A percentile compares a stretch with the other conserved stretches of the same genome.
Evolutionary conservation across 2,888 invertebrate species (phyloP).

Genomic region (Tenthredo livida): DNA sequence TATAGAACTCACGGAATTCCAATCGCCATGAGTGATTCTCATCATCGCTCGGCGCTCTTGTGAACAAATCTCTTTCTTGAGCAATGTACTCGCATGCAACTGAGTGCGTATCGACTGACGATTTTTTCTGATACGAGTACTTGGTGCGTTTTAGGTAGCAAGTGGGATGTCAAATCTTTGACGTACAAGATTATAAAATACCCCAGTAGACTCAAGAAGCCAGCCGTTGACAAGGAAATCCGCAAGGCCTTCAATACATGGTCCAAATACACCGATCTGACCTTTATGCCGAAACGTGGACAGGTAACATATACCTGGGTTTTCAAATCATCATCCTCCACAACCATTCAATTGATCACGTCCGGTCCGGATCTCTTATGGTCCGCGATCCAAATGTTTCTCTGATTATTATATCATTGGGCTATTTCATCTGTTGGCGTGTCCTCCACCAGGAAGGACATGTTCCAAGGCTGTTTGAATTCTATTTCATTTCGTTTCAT

Average conservation of each 20-base stretch:
- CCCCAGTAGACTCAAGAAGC: slow-evolving; percentile 84
- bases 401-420: too few relatives aligned
- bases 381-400: too few relatives aligned
- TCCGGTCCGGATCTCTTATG: too few relatives aligned
- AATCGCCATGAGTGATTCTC: too few relatives aligned
- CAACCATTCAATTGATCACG: too few relatives aligned
- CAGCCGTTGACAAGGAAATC: slow-evolving; percentile 87
- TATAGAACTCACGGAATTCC: too few relatives aligned
- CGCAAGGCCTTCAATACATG: slow-evolving; percentile 90
- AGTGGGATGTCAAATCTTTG: slow-evolving; percentile 92
- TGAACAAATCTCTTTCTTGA: neutral
- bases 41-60: too few relatives aligned
- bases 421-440: too few relatives aligned
- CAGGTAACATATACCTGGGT: slow-evolving; percentile 79
- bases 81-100: neutral
- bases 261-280: slow-evolving; percentile 89
- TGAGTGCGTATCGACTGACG: neutral
- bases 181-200: slow-evolving; percentile 93
- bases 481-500: too few relatives aligned
- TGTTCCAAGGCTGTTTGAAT: too few relatives aligned
- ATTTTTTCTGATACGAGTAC: neutral
- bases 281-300: slow-evolving; percentile 85
- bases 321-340: too few relatives aligned
- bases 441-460: too few relatives aligned
- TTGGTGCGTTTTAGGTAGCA: slow-evolving; percentile 83